Evolutionary conservation across 1,140 invertebrate genomes (phyloP), one percentile per base, ranked within the genome.

Genomic region (Trachymyrmex cornetzi): DNA sequence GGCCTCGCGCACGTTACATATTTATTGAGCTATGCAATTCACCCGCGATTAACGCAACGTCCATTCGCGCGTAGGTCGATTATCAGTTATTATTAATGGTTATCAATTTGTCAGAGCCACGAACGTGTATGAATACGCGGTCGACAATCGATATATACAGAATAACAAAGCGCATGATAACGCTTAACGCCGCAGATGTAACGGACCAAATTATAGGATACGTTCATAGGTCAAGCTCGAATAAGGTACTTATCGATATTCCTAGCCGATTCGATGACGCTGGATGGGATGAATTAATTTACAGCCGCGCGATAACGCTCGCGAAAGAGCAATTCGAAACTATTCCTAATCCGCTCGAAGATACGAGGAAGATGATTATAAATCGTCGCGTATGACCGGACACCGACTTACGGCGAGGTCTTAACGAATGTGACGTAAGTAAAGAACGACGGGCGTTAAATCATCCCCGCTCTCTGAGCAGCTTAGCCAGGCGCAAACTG

Each of bases 41-140:
- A 74, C 69, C 55, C 24, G 55, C 80, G 80, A 84, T 84, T 84
- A 84, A 84, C 69, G 80, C 55, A 84, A 75, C 80, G 69, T 27
- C 59, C 69, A 74, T 82, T 84, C 69, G 80, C 69, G 80, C 66
- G 38, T 61, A 74, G 67, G 80, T 84, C 80, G 80, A 84, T 84
- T 84, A 84, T 84, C 77, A 63, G 66, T 86, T 81, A 86, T 86
- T 71, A 82, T 63, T 86, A 81, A 71, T 82, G 66, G 66, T 86
- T 61, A 86, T 86, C 77, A 86, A 69, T 86, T 86, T 86, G 85
- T 86, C 85, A 71, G 77, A 82, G 55, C 53, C 53, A 69, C 44
- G 77, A 71, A 38, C 44, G 55, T 84, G 55, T 84, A 84, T 63
- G 80, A 75, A 75, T 75, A 64, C 69, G 80, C 80, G 80, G 80